phyloP scores from a whole-genome alignment of 92 coral and sea anemone species.

The Porites cylindrica region DNA sequence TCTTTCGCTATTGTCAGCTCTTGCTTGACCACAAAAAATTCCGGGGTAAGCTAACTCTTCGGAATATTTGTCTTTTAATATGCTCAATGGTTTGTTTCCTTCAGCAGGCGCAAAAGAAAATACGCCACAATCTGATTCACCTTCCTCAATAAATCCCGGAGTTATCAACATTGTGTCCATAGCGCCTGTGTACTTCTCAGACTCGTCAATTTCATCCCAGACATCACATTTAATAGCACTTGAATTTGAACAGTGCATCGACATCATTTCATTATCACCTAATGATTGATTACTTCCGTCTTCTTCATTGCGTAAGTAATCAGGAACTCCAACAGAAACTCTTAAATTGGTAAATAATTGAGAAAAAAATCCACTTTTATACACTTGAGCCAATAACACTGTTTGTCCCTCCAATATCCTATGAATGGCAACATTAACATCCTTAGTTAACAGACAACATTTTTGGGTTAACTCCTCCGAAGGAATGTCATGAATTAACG shows the following conservation, averaged over 20 bases:
- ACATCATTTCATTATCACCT: background rate
- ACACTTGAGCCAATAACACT: background rate
- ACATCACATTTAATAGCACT: background rate
- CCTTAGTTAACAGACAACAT: background rate
- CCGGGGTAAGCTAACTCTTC: slow-evolving; percentile 73
- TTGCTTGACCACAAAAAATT: slow-evolving; percentile 64
- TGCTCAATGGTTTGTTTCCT: slow-evolving; percentile 68
- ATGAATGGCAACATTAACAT: background rate
- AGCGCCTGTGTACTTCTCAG: background rate
- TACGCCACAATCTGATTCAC: slow-evolving; percentile 24
- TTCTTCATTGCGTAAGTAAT: background rate
- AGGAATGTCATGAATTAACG: slow-evolving; percentile 13
- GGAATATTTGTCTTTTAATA: slow-evolving; percentile 56
- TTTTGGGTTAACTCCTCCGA: background rate
- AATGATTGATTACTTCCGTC: background rate
- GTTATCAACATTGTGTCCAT: slow-evolving; percentile 23
- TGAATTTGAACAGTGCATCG: no score
- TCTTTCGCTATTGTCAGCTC: slow-evolving; percentile 53
- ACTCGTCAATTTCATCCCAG: slow-evolving; percentile 22
- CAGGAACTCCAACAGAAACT: slow-evolving; percentile 10
- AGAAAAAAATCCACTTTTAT: background rate
- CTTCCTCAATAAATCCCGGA: slow-evolving; percentile 25
- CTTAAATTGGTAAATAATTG: background rate
- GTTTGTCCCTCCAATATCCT: background rate
- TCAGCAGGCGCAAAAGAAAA: slow-evolving; percentile 67